Evolutionary conservation across 2,888 invertebrate species (phyloP), one percentile per base, ranked within the genome.

Genomic region (Sthenelais limicola): DNA sequence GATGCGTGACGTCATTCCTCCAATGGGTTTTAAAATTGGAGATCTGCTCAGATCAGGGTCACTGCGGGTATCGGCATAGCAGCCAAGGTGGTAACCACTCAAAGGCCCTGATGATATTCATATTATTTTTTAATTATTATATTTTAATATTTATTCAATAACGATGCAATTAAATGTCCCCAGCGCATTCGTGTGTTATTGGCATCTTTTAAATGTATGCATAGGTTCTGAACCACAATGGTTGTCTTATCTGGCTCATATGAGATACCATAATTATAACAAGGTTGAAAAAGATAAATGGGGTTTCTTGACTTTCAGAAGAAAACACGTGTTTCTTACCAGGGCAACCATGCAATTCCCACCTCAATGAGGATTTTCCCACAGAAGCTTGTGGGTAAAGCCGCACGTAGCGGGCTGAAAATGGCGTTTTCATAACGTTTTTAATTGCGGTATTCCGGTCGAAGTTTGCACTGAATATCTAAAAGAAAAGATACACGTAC

Each of bases 341-440:
- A 30, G 68, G 68, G 30, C 68, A 68, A 2, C 68, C 68, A 49
- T 68, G 30, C 18, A 68, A 5, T 18, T 68, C 68, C 68, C 68
- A 68, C 28, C 68, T 48, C 1, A 68, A 33, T 15, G 68, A 47
- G 21, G 43, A 28, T 24, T 21, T 7, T 12, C 18, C 18, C 18
- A n/a, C 9, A n/a, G 21, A n/a, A 18, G n/a, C 49, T 32, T 68
- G 68, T 24, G 68, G 68, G 38, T 43, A 68, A 4, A 68, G 47
- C 9, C 68, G 48, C 12, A 68, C 49, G n/a, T 68, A 68, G 38
- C 49, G 68, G 4, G 68, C 68, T 15, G 48, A 49, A 33, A 68
- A 49, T 1, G 47, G 48, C 7, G 15, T 32, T 9, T 21, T 28
- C 15, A 68, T 28, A n/a, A 7, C 47, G 49, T 68, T 68, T 49